Evolutionary conservation across 2,888 invertebrate genomes (phyloP).

Genomic region (Trileptium ribeirensis): DNA sequence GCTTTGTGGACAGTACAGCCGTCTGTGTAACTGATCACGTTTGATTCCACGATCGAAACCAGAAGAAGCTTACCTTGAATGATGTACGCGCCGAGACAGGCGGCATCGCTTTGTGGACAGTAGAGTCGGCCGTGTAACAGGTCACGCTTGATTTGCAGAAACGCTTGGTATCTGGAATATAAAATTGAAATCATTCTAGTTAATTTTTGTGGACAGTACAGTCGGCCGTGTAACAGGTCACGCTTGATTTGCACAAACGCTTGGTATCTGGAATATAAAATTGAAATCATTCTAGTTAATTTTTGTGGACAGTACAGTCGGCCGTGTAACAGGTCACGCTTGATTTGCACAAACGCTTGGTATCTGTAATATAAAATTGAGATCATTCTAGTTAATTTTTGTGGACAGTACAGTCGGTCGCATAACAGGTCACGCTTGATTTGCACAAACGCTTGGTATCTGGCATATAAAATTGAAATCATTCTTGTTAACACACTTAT

Average conservation of each 20-base stretch:
- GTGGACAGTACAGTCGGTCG: slow-evolving; percentile 83
- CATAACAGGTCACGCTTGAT: slow-evolving; percentile 86
- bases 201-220: slow-evolving; percentile 86
- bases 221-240: slow-evolving; percentile 84
- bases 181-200: too few species aligned
- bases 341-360: slow-evolving; percentile 84
- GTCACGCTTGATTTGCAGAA: slow-evolving; percentile 85
- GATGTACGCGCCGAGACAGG: slow-evolving; percentile 79
- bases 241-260: slow-evolving; percentile 84
- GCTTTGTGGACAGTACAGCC: slow-evolving; percentile 75
- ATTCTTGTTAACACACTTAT: too few species aligned
- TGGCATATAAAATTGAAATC: slow-evolving; percentile 45
- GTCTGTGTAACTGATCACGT: slow-evolving; percentile 85
- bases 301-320: slow-evolving; percentile 83
- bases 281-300: too few species aligned
- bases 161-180: slow-evolving; percentile 69
- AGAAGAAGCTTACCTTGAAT: slow-evolving; percentile 75
- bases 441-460: slow-evolving; percentile 85
- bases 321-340: slow-evolving; percentile 87
- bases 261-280: slow-evolving; percentile 63
- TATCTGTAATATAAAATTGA: slow-evolving; percentile 59
- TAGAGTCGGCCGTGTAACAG: slow-evolving; percentile 86
- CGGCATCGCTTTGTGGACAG: slow-evolving; percentile 69
- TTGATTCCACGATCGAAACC: too few species aligned
- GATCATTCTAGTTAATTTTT: too few species aligned